phyloP scores from a whole-genome alignment of 2,888 invertebrate species.

The Mesopsocus fuscifrons region DNA sequence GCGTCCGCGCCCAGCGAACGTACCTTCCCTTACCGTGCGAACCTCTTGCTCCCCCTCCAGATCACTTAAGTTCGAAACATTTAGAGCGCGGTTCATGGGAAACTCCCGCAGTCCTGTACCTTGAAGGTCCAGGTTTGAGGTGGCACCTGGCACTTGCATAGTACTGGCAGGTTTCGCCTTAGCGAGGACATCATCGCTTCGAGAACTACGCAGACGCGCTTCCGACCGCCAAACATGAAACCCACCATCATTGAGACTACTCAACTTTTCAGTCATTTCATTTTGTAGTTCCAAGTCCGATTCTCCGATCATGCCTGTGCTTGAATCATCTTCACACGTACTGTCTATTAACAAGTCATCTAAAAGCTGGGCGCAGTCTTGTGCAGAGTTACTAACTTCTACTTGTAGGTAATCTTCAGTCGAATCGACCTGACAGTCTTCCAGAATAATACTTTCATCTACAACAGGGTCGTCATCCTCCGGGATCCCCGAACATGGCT shows the following conservation, averaged over 20 bases:
- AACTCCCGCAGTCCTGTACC: not conserved
- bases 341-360: not conserved
- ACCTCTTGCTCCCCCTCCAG: slow-evolving; percentile 7
- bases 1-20: slow-evolving; percentile 22
- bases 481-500: slow-evolving; percentile 15
- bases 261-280: not conserved
- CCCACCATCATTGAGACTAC: not conserved
- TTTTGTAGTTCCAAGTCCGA: not conserved
- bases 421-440: not conserved
- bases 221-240: not conserved
- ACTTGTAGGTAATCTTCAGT: not conserved
- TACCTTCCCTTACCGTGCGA: slow-evolving; percentile 20
- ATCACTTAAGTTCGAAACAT: slow-evolving; percentile 5
- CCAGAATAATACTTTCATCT: not conserved
- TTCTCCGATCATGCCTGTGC: not conserved
- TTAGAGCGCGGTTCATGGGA: not conserved
- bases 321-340: not conserved
- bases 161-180: not conserved
- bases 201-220: not conserved
- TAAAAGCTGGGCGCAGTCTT: not conserved
- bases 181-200: not conserved
- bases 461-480: not conserved
- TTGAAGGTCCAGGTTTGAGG: not conserved
- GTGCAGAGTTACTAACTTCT: not conserved
- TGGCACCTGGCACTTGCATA: not conserved